A percentile compares a stretch with the other conserved stretches of the same genome.
Evolutionary conservation across 2,888 invertebrate species (phyloP).

Genomic region (Hypomecis punctinalis): DNA sequence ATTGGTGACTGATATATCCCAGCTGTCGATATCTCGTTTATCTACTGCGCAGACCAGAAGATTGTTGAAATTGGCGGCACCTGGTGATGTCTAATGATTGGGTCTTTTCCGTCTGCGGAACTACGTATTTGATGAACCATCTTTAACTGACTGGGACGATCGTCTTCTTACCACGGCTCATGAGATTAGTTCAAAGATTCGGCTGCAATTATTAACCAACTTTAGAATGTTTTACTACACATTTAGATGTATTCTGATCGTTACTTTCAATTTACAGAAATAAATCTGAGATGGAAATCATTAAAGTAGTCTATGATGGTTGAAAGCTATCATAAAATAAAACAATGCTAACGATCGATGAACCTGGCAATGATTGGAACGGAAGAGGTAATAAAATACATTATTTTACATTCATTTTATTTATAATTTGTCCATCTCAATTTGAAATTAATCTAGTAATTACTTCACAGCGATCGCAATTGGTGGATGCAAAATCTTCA

Average conservation of each 20-base stretch:
- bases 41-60: conserved; percentile 39
- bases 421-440: no score
- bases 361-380: background rate
- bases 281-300: conserved; percentile 7
- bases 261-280: conserved; percentile 20
- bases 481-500: no score
- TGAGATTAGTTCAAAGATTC: conserved; percentile 5
- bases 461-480: no score
- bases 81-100: conserved; percentile 27
- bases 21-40: conserved; percentile 23
- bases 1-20: conserved; percentile 14
- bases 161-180: conserved; percentile 5
- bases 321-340: background rate
- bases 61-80: conserved; percentile 45
- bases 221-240: background rate
- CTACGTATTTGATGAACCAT: conserved; percentile 1
- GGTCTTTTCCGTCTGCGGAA: conserved; percentile 21
- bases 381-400: conserved; percentile 1
- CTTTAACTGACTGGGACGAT: conserved; percentile 1
- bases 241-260: conserved; percentile 3
- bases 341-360: background rate
- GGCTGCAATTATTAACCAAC: conserved; percentile 1
- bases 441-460: no score
- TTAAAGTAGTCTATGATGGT: background rate
- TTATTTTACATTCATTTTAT: background rate